Base-by-base conservation (phyloP, 2,113 vertebrate species). In the Hypomesus transpacificus region DNA sequence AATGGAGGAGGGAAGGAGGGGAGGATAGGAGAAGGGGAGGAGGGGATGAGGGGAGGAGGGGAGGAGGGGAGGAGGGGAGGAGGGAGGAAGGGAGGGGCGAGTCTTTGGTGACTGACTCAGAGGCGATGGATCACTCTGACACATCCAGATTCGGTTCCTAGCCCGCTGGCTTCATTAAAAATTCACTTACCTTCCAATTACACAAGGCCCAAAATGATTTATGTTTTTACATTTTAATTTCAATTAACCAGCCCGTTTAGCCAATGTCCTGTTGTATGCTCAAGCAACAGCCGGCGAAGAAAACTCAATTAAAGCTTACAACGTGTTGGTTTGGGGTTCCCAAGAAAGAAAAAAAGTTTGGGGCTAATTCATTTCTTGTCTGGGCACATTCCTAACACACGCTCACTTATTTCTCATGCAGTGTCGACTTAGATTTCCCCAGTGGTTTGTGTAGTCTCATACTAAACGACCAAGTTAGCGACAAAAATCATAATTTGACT, bases 211-310 rank as follows among this genome's bases (percentile, higher is more conserved):
- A 75, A 80, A 80, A 81, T 91, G 90, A 92, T 89, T 87, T 87
- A 91, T 90, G 90, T 81, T 76, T 87, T 81, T 85, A 84, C 87
- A 84, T 89, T 91, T 88, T 90, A 87, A 90, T 90, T 91, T 91
- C 88, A 91, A 90, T 91, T 92, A 92, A 70, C 58, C 69, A 72
- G 71, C 53, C 69, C 69, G 75, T 75, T 77, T 34, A 70, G 79
- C 13, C 61, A 70, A 78, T 82, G 84, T 88, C 82, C 74, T 76
- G 83, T 69, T 85, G 73, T 84, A 79, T 75, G 83, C 81, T 82
- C 75, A 59, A 53, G 85, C 85, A 75, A 81, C 84, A 81, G 83
- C 71, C 83, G 60, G 75, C 73, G 18, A 74, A 73, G 79, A 87
- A 60, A 81, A 84, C 87, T 89, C 86, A 85, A 91, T 91, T 89